phyloP scores from a whole-genome alignment of 1,140 invertebrate species.

The Pogonognathellus flavescens region DNA sequence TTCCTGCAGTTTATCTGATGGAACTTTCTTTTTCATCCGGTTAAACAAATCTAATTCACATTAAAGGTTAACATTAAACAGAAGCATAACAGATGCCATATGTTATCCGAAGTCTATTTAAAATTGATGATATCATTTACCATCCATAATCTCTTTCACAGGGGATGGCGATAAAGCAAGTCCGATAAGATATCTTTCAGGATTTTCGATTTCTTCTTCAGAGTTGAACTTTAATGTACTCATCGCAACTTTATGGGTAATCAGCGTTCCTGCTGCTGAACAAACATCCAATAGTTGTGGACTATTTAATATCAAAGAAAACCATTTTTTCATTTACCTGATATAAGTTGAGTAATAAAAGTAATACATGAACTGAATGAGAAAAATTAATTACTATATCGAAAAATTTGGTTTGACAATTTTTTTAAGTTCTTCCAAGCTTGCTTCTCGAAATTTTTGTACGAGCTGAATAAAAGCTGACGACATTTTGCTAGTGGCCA shows the following conservation, averaged over 20 bases:
- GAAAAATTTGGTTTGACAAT: conserved; percentile 71
- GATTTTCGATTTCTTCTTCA: conserved; percentile 73
- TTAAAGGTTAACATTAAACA: too few relatives aligned
- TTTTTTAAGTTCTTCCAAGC: conserved; percentile 75
- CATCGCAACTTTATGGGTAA: conserved; percentile 79
- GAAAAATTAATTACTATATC: conserved; percentile 57
- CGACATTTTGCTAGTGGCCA: conserved; percentile 78
- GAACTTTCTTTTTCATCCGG: conserved; percentile 68
- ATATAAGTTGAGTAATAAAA: neutral
- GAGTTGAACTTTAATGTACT: conserved; percentile 76
- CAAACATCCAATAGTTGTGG: conserved; percentile 79
- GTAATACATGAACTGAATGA: conserved; percentile 28
- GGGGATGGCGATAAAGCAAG: conserved; percentile 78
- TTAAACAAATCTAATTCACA: conserved; percentile 67
- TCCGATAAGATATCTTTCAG: conserved; percentile 82
- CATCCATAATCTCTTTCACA: conserved; percentile 74
- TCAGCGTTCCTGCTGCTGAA: conserved; percentile 78
- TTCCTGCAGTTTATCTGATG: conserved; percentile 75
- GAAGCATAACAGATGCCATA: too few relatives aligned
- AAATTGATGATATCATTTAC: too few relatives aligned
- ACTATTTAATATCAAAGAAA: conserved; percentile 69
- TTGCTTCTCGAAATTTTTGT: conserved; percentile 74
- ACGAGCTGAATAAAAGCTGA: conserved; percentile 77
- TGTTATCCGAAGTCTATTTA: too few relatives aligned
- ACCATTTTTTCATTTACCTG: neutral